These are phyloP conservation scores for Camelus bactrianus DNA, from an alignment of 2,113 vertebrate species.

Conservation along the genomic window DNA sequence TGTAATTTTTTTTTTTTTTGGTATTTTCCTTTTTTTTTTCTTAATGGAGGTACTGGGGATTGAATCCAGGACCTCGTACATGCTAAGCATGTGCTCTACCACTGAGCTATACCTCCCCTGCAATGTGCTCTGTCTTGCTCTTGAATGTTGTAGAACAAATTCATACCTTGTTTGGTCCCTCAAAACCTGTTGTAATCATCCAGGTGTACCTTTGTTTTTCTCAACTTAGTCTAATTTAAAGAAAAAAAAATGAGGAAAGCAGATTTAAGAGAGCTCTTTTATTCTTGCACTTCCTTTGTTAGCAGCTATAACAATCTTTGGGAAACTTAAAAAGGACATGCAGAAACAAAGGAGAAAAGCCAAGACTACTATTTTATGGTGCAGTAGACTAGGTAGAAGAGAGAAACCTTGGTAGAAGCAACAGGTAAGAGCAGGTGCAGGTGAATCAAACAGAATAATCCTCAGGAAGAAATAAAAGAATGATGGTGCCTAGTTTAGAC, in stretches of 20 bases:
- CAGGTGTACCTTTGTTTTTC: conserved; percentile 46
- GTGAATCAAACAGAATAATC: background rate
- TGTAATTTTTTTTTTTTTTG: background rate
- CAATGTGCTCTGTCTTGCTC: background rate
- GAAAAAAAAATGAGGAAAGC: background rate
- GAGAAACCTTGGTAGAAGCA: background rate
- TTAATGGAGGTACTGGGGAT: no score
- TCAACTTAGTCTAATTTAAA: conserved; percentile 40
- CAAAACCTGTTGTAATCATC: conserved; percentile 20
- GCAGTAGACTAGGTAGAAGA: background rate
- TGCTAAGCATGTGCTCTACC: no score
- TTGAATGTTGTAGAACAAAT: conserved; percentile 42
- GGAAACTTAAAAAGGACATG: conserved; percentile 34
- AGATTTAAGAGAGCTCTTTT: conserved; percentile 62
- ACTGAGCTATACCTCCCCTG: no score
- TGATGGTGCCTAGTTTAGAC: background rate
- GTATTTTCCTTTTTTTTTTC: no score
- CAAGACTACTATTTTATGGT: background rate
- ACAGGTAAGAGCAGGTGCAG: background rate
- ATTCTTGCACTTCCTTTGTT: conserved; percentile 54
- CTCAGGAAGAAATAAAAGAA: background rate
- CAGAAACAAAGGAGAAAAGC: conserved; percentile 40
- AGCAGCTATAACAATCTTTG: background rate
- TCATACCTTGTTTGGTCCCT: background rate
- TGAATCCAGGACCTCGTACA: no score